These are phyloP conservation scores for Erynnis tages DNA, from an alignment of 2,888 invertebrate species.

Conservation along the genomic window DNA sequence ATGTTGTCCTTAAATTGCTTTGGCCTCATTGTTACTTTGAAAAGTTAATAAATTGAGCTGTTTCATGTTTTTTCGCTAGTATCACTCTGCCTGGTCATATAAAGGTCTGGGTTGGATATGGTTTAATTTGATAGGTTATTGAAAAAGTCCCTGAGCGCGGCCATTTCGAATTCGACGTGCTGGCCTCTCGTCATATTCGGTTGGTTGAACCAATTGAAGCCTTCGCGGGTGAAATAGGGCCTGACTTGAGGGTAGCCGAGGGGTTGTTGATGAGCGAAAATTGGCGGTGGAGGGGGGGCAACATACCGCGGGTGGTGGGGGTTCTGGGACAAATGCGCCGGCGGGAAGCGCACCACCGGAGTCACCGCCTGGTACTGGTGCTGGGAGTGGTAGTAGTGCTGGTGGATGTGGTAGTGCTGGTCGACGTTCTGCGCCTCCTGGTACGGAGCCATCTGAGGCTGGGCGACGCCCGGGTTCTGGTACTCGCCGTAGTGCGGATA, in stretches of 20 bases:
- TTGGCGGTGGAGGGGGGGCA: not conserved
- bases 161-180: conserved; percentile 7
- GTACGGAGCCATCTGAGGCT: not conserved
- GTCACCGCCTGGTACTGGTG: conserved; percentile 5
- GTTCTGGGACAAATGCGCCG: not conserved
- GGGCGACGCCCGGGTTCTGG: not conserved
- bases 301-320: not conserved
- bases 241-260: not conserved
- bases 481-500: conserved; percentile 5
- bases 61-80: no score
- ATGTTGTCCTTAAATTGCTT: no score
- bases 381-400: conserved; percentile 15
- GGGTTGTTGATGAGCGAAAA: not conserved
- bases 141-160: conserved; percentile 7
- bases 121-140: not conserved
- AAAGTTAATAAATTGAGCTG: no score
- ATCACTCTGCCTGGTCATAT: no score
- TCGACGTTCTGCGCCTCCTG: not conserved
- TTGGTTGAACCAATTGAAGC: conserved; percentile 12
- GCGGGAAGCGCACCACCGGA: conserved; percentile 2
- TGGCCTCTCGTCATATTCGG: not conserved
- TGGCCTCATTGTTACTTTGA: no score
- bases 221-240: conserved; percentile 2
- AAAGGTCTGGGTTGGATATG: no score
- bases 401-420: conserved; percentile 15